These are phyloP conservation scores for Thymelicus sylvestris DNA, from an alignment of 2,888 invertebrate species.

Conservation along the genomic window DNA sequence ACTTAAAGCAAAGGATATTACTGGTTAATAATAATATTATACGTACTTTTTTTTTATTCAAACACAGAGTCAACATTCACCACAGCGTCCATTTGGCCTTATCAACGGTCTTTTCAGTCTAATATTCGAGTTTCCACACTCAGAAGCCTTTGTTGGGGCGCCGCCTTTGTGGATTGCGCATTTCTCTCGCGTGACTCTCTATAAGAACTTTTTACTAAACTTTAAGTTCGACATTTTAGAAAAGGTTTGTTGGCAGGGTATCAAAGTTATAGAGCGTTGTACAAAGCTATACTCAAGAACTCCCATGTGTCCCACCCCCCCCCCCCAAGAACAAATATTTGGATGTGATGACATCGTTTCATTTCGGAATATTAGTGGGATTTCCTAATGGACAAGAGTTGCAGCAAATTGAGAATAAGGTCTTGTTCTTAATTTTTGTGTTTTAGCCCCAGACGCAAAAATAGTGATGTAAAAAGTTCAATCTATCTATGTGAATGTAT, in stretches of 20 bases:
- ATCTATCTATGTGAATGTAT: too few species aligned
- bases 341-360: too few species aligned
- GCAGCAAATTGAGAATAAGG: too few species aligned
- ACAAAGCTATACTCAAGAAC: neutral
- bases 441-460: too few species aligned
- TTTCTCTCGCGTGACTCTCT: constrained; percentile 14
- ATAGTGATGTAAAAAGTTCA: too few species aligned
- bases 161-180: constrained; percentile 7
- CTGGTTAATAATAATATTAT: too few species aligned
- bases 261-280: neutral
- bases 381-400: too few species aligned
- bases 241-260: neutral
- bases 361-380: too few species aligned
- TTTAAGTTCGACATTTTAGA: constrained; percentile 16
- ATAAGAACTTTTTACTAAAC: constrained; percentile 2
- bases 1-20: too few species aligned
- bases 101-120: constrained; percentile 11
- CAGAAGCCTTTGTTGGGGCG: constrained; percentile 19
- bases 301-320: too few species aligned
- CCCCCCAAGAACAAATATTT: too few species aligned
- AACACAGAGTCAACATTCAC: neutral
- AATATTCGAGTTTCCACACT: constrained; percentile 17
- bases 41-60: neutral
- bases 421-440: too few species aligned
- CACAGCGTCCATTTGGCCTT: constrained; percentile 7